These are phyloP conservation scores for Bothrops jararaca DNA, from an alignment of 2,113 vertebrate genomes.

Conservation along the genomic window DNA sequence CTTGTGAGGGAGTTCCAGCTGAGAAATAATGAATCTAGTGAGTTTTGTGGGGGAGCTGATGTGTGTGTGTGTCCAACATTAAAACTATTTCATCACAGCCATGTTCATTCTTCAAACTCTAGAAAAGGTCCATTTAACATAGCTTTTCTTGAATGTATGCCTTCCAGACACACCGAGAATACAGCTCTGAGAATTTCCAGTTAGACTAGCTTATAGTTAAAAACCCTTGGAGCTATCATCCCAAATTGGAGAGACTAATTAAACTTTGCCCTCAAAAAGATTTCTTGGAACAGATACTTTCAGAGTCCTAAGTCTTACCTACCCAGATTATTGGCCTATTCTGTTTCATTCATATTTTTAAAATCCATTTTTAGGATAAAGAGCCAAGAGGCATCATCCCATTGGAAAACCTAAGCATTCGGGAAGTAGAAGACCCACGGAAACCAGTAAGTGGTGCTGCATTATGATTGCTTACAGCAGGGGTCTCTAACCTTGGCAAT, in stretches of 20 bases:
- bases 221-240: background rate
- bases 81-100: background rate
- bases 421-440: constrained; percentile 87
- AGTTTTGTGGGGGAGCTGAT: too few species aligned
- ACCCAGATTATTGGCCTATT: background rate
- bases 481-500: too few species aligned
- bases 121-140: background rate
- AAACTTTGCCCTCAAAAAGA: background rate
- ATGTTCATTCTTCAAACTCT: background rate
- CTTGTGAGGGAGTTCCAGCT: background rate
- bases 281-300: background rate
- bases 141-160: background rate
- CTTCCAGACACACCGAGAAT: background rate
- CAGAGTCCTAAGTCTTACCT: background rate
- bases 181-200: background rate
- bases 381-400: constrained; percentile 81
- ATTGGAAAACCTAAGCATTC: constrained; percentile 90
- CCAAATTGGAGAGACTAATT: background rate
- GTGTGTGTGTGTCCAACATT: background rate
- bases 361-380: constrained; percentile 61
- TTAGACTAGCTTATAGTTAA: background rate
- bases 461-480: background rate
- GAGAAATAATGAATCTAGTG: background rate
- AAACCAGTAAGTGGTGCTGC: constrained; percentile 61
- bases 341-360: background rate